These are phyloP conservation scores for Acanthochromis polyacanthus DNA, from an alignment of 2,113 vertebrate species.

Conservation along the genomic window DNA sequence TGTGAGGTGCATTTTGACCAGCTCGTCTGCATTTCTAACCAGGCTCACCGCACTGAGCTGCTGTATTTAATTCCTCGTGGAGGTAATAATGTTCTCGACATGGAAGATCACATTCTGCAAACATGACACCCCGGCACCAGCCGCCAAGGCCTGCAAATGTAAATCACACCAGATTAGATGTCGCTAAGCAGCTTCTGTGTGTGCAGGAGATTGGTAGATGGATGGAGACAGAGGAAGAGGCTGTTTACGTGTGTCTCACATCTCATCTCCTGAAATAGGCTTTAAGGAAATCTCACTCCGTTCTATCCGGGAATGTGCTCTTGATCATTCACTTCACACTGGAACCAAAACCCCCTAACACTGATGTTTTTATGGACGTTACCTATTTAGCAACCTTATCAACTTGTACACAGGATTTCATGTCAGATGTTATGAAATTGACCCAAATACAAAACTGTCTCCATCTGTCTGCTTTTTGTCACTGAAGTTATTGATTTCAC, in stretches of 20 bases:
- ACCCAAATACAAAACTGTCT: constrained; percentile 6
- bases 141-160: constrained; percentile 68
- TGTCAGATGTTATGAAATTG: constrained; percentile 27
- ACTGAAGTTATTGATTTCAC: background rate
- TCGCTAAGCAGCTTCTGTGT: constrained; percentile 62
- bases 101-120: constrained; percentile 65
- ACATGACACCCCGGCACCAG: constrained; percentile 57
- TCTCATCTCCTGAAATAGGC: constrained; percentile 68
- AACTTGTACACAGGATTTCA: constrained; percentile 6
- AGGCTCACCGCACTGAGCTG: constrained; percentile 4
- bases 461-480: background rate
- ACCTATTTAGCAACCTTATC: constrained; percentile 49
- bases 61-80: constrained; percentile 24
- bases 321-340: constrained; percentile 36
- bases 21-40: constrained; percentile 4
- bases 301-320: constrained; percentile 11
- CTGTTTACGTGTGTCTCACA: constrained; percentile 30
- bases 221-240: constrained; percentile 4
- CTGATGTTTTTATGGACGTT: constrained; percentile 56
- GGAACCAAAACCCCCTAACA: constrained; percentile 30
- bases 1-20: background rate
- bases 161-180: constrained; percentile 74
- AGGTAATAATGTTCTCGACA: constrained; percentile 67
- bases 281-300: constrained; percentile 51
- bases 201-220: constrained; percentile 18